A percentile compares a stretch with the other conserved stretches of the same genome.
These are phyloP conservation scores for human DNA, from an alignment of 2,113 vertebrate species.

Conservation along the genomic window GRCh38 chr7:23030001-23030500, in stretches of 20 bases:
- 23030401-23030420: not conserved
- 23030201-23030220: not conserved
- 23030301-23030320: not conserved
- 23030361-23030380: not conserved
- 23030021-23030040: not conserved
- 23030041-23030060: constrained; percentile 49
- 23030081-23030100: constrained; percentile 31
- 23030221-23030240: not conserved
- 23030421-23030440: not conserved
- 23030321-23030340: constrained; percentile 33
- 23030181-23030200: constrained; percentile 32
- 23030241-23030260: constrained; percentile 13
- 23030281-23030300: constrained; percentile 27
- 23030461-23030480: not conserved
- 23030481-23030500: not conserved
- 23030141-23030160: not conserved
- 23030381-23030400: not conserved
- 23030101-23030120: constrained; percentile 15
- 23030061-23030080: constrained; percentile 12
- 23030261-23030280: constrained; percentile 33
- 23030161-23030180: constrained; percentile 35
- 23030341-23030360: not conserved
- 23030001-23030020: not conserved
- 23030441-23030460: constrained; percentile 46
- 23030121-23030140: constrained; percentile 6